phyloP scores from a whole-genome alignment of 2,113 vertebrate species.

The Gymnarchus niloticus region DNA sequence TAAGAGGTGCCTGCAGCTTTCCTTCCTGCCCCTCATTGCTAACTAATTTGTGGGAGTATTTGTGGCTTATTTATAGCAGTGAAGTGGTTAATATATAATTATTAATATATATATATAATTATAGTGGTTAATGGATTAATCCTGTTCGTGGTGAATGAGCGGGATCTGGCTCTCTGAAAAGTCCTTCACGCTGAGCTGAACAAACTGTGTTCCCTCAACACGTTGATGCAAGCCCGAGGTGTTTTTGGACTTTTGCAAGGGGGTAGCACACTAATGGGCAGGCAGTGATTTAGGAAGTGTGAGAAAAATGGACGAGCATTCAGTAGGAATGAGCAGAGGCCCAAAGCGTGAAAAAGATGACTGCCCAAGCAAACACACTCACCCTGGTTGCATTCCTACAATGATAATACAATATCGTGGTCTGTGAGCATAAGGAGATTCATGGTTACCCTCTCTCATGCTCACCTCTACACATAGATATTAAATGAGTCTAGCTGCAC shows the following conservation, averaged over 20 bases:
- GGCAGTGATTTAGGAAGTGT: background rate
- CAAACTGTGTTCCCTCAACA: background rate
- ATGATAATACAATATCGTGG: background rate
- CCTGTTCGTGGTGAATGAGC: background rate
- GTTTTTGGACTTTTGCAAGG: background rate
- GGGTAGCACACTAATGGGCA: background rate
- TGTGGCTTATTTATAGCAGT: constrained; percentile 22
- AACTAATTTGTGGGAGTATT: constrained; percentile 25
- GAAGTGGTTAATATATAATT: too few species aligned
- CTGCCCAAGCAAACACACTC: constrained; percentile 15
- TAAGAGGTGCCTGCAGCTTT: constrained; percentile 11
- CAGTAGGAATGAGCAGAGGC: background rate
- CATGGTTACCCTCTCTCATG: background rate
- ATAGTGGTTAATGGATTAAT: constrained; percentile 15
- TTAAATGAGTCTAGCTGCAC: background rate
- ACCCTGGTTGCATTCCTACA: background rate
- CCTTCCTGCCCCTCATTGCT: background rate
- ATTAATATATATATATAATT: too few species aligned
- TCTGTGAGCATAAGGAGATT: background rate
- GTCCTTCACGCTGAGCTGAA: too few species aligned
- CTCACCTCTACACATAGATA: background rate
- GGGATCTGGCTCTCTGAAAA: background rate
- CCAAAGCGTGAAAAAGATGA: constrained; percentile 23
- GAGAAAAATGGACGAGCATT: constrained; percentile 20
- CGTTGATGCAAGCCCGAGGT: background rate